Conservation (phyloP, 2,888 invertebrate species). For the Epinotia bilunana region DNA sequence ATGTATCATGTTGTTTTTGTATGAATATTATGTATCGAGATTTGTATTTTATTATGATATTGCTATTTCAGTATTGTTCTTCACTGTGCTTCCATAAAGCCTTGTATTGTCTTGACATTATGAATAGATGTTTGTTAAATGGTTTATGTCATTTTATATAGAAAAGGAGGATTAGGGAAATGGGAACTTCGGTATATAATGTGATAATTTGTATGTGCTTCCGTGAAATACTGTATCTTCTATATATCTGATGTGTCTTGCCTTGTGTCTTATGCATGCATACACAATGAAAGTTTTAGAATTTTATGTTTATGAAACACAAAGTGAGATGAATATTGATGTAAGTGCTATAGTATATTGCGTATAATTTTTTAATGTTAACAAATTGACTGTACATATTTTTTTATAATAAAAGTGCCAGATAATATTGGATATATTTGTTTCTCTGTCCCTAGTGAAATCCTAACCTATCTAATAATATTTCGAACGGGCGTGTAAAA, state of each 20-base stretch:
- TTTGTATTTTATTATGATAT: conserved; percentile 38
- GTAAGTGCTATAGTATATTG: conserved; percentile 54
- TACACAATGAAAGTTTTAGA: conserved; percentile 52
- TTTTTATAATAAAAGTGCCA: conserved; percentile 78
- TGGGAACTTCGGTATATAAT: conserved; percentile 24
- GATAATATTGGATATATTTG: conserved; percentile 59
- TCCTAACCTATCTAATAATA: background rate
- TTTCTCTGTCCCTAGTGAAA: background rate
- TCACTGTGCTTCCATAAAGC: conserved; percentile 31
- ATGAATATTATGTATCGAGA: conserved; percentile 38
- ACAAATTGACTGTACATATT: conserved; percentile 69
- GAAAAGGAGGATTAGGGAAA: conserved; percentile 7
- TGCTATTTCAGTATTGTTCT: conserved; percentile 19
- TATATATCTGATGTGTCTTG: conserved; percentile 54
- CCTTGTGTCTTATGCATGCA: conserved; percentile 54
- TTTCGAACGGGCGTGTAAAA: background rate
- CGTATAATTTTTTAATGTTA: conserved; percentile 55
- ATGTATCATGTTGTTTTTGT: conserved; percentile 30
- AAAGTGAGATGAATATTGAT: conserved; percentile 59
- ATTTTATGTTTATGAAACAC: conserved; percentile 52
- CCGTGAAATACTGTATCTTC: conserved; percentile 51
- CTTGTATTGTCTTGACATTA: conserved; percentile 26
- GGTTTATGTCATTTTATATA: conserved; percentile 12
- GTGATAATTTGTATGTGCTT: conserved; percentile 55
- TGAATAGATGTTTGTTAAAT: conserved; percentile 16